Conservation (phyloP, 2,797 vertebrate genomes). For the Neostethus bicornis region DNA sequence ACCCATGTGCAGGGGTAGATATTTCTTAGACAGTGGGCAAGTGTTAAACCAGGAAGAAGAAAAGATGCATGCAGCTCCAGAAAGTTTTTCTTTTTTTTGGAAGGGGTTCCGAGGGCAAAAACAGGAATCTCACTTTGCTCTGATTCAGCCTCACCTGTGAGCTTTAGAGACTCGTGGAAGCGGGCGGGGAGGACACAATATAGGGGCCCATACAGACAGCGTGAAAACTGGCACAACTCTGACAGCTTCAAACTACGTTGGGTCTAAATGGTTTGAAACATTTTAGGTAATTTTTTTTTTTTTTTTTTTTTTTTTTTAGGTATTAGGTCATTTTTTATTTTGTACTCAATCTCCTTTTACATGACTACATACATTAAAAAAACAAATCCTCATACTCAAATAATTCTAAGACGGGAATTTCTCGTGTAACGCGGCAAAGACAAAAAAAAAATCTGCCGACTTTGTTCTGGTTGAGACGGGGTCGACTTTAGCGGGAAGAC, state of each 20-base stretch:
- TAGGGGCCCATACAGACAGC: conserved; percentile 62
- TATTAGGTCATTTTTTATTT: too few species aligned
- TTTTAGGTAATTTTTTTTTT: too few species aligned
- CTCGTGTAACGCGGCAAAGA: too few species aligned
- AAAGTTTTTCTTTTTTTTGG: conserved; percentile 3
- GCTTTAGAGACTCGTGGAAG: conserved; percentile 14
- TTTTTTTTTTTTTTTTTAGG: too few species aligned
- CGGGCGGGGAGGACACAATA: conserved; percentile 14
- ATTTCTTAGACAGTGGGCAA: conserved; percentile 22
- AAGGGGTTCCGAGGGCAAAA: not conserved
- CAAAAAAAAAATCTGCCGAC: not conserved
- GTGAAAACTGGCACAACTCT: conserved; percentile 55
- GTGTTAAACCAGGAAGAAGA: conserved; percentile 43
- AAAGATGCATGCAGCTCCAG: conserved; percentile 61
- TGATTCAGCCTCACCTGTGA: conserved; percentile 38
- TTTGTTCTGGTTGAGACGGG: not conserved
- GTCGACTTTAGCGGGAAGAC: not conserved
- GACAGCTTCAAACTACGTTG: conserved; percentile 13
- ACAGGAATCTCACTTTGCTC: conserved; percentile 1
- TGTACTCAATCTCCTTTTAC: too few species aligned
- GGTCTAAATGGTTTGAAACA: not conserved
- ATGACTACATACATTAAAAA: too few species aligned
- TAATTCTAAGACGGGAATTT: too few species aligned
- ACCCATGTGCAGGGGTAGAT: conserved; percentile 20
- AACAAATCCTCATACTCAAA: too few species aligned